Evolutionary conservation across 2,888 invertebrate genomes (phyloP).

Genomic region (Lagria hirta): DNA sequence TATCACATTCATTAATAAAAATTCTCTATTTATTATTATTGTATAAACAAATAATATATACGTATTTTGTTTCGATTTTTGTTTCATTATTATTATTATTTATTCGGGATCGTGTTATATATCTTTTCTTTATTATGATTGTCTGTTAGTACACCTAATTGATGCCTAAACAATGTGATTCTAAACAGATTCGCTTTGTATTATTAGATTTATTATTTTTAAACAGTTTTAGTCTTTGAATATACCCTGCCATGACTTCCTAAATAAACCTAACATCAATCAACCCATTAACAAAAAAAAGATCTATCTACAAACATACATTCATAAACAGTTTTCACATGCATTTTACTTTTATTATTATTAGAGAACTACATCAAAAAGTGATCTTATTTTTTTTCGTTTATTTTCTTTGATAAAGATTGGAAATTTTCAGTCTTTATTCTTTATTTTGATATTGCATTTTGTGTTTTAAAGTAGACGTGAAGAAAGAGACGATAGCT

Average conservation of each 20-base stretch:
- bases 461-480: conserved; percentile 1
- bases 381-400: not conserved
- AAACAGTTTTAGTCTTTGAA: conserved; percentile 27
- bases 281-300: conserved; percentile 11
- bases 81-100: too few relatives aligned
- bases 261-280: conserved; percentile 18
- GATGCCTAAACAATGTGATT: conserved; percentile 8
- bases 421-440: conserved; percentile 5
- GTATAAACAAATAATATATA: too few relatives aligned
- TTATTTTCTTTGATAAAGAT: conserved; percentile 2
- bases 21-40: conserved; percentile 4
- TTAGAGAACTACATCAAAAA: conserved; percentile 6
- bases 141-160: too few relatives aligned
- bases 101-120: too few relatives aligned
- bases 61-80: too few relatives aligned
- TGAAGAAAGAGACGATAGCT: conserved; percentile 6
- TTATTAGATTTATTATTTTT: conserved; percentile 7
- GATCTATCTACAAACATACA: too few relatives aligned
- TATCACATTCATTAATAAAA: conserved; percentile 27
- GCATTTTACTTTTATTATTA: conserved; percentile 1
- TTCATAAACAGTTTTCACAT: too few relatives aligned
- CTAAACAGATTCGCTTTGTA: conserved; percentile 11
- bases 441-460: conserved; percentile 1
- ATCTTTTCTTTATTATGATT: too few relatives aligned
- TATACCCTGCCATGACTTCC: conserved; percentile 30